phyloP scores from a whole-genome alignment of 2,888 invertebrate genomes.

The Eilema sororculum region DNA sequence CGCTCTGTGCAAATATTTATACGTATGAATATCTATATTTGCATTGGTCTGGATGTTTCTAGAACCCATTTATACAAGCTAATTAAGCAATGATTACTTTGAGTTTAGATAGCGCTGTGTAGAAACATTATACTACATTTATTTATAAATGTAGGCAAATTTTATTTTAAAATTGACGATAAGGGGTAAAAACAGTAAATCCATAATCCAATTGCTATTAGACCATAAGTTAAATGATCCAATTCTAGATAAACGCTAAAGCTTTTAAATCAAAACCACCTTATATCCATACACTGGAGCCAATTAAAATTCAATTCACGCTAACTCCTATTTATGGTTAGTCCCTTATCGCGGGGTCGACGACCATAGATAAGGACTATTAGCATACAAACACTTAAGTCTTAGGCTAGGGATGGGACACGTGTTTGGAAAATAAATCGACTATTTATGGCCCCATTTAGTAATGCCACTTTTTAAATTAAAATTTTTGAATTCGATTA shows the following conservation, averaged over 20 bases:
- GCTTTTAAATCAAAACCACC: neutral
- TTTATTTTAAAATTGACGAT: no score
- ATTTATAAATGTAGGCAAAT: neutral
- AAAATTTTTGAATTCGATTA: neutral
- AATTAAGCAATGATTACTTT: no score
- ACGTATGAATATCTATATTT: no score
- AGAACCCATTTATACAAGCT: no score
- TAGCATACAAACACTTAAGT: conserved; percentile 41
- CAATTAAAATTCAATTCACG: conserved; percentile 35
- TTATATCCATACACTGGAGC: neutral
- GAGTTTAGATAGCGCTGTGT: no score
- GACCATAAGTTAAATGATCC: neutral
- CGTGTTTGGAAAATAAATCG: neutral
- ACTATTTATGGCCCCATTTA: neutral
- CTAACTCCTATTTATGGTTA: conserved; percentile 13
- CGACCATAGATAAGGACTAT: conserved; percentile 49
- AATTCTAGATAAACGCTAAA: neutral
- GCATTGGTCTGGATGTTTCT: no score
- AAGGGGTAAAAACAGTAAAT: neutral
- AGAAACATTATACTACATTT: no score
- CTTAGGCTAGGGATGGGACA: conserved; percentile 8
- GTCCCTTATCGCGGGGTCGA: conserved; percentile 46
- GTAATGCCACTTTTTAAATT: neutral
- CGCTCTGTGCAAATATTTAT: no score
- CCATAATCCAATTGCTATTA: neutral